phyloP scores from a whole-genome alignment of 2,888 invertebrate species.

The Ennomos erosarius region DNA sequence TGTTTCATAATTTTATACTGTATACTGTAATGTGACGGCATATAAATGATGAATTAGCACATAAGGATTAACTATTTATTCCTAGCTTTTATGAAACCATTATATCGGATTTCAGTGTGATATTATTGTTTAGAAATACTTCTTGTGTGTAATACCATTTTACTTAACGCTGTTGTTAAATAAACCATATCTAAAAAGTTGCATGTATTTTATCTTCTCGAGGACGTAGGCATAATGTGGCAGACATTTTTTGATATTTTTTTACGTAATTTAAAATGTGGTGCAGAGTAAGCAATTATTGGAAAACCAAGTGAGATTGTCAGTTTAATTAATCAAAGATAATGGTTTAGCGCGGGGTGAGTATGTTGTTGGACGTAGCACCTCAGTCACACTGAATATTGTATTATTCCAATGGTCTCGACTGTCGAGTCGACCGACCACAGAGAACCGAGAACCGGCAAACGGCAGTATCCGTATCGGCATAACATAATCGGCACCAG shows the following conservation, averaged over 20 bases:
- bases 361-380: slow-evolving; percentile 17
- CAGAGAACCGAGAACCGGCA: too few relatives aligned
- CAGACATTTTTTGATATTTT: neutral
- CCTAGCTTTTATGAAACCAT: slow-evolving; percentile 39
- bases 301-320: slow-evolving; percentile 41
- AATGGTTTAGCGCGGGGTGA: too few relatives aligned
- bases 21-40: slow-evolving; percentile 37
- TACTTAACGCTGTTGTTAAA: slow-evolving; percentile 24
- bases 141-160: slow-evolving; percentile 17
- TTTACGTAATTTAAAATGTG: neutral
- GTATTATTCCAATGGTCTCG: slow-evolving; percentile 4
- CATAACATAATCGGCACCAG: neutral
- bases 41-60: neutral
- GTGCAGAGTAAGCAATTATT: too few relatives aligned
- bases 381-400: slow-evolving; percentile 22
- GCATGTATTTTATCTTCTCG: slow-evolving; percentile 22
- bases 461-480: neutral
- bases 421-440: too few relatives aligned
- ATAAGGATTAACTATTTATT: slow-evolving; percentile 32
- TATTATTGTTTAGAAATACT: slow-evolving; percentile 60
- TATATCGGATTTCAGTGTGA: slow-evolving; percentile 80
- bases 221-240: slow-evolving; percentile 9
- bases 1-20: slow-evolving; percentile 50
- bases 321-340: slow-evolving; percentile 57
- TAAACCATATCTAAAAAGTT: slow-evolving; percentile 13